Base-by-base conservation (phyloP, 2,888 invertebrate species). In the Drosophila emarginata region DNA sequence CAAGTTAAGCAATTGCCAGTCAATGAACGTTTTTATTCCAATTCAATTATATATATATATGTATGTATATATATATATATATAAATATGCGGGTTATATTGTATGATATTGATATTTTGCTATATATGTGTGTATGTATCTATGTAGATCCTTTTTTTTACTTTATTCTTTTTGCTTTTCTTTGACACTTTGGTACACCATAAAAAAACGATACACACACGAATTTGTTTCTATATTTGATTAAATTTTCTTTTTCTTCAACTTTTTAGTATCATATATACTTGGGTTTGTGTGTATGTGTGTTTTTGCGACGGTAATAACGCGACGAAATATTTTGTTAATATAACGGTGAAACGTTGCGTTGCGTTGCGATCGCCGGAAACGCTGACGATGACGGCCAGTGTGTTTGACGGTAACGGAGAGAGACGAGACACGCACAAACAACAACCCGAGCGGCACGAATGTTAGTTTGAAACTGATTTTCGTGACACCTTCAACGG, bases 381-480 rank as follows among this genome's bases (percentile, higher is more conserved):
- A 45, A 45, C 45, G 45, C 45, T 45, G n/a, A n/a, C n/a, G n/a
- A n/a, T n/a, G n/a, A n/a, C n/a, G n/a, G n/a, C n/a, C n/a, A n/a
- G n/a, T n/a, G 28, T 28, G 28, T 28, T 28, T 28, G 32, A 32
- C 32, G 32, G 32, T 32, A 9, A 68, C 61, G 58, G 51, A 61
- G 57, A 69, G 63, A 70, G 74, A 72, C 76, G 76, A 77, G 77
- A 82, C 80, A 89, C 87, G 75, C 86, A 89, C 79, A 77, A 64
- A 79, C 79, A 80, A 88, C 86, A 86, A 88, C 81, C 90, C 86
- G 86, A 78, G 80, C 90, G 89, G 90, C 88, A 90, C 88, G 91
- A 91, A 90, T 86, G 91, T 89, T 90, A 91, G 89, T 90, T 90
- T 89, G 80, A 78, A 90, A 91, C 91, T 91, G 91, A 91, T 81